Base-by-base conservation (phyloP, 2,888 invertebrate species). In the Lasioglossum malachurum region DNA sequence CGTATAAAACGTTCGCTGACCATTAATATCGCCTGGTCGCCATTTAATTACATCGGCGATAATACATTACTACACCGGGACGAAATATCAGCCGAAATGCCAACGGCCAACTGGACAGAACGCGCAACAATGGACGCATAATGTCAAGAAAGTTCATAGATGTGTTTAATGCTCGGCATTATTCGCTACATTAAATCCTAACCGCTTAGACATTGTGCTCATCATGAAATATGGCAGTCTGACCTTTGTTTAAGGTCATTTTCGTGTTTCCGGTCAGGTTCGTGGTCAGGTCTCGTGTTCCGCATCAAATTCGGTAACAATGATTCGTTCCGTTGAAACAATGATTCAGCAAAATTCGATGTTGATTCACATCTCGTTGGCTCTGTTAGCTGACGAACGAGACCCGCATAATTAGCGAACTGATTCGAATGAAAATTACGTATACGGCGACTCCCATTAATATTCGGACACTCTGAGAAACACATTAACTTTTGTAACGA, bases 61-160 rank as follows among this genome's bases (percentile, higher is more conserved):
- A 64, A 69, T 7, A 14, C 46, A 44, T 31, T 67, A 46, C n/a
- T 1, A 27, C n/a, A 4, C 35, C 31, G 14, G 35, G 46, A 53
- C 31, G 69, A 88, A 89, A 89, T 87, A 87, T 84, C 87, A 82
- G 16, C 23, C 27, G 19, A 88, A 89, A 89, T 89, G 89, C 78
- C 82, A 85, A 44, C 60, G 53, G 7, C 60, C 14, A 44, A 31
- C 41, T 46, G 7, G 35, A 64, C 14, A 23, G 12, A 57, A 38
- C 38, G 38, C 16, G 44, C 31, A 76, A 80, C 71, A 80, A 76
- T 67, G 57, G 64, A 7, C 57, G 38, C n/a, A 60, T 82, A 80
- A 86, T 80, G 80, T 78, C 78, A 64, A 35, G 23, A 38, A 49
- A 44, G 53, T 64, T 78, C 73, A 67, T n/a, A 8, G 64, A 12